Conservation (phyloP, 2,797 vertebrate species). For the Macropus fuliginosus region DNA sequence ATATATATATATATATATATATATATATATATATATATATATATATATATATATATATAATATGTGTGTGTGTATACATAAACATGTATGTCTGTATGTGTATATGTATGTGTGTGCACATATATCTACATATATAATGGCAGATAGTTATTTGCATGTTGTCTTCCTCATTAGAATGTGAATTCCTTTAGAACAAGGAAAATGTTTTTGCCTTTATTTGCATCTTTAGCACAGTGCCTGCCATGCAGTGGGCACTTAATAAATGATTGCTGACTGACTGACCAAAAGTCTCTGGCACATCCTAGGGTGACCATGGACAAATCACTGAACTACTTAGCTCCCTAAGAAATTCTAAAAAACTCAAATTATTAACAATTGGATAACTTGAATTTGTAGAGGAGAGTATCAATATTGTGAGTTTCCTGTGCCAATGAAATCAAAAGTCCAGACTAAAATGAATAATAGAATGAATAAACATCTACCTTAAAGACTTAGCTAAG, state of each 20-base stretch:
- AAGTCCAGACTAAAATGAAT: not conserved
- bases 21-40: not conserved
- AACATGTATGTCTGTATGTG: too few relatives aligned
- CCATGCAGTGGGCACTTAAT: not conserved
- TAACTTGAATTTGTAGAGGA: not conserved
- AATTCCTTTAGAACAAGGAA: not conserved
- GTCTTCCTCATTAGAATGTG: not conserved
- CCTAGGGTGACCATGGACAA: not conserved
- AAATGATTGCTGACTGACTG: not conserved
- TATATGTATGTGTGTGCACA: not conserved
- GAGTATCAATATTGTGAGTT: not conserved
- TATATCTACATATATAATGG: not conserved
- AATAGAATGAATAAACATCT: not conserved
- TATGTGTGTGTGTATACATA: too few relatives aligned
- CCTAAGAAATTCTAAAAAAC: not conserved
- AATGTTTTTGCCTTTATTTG: not conserved
- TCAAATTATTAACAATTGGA: not conserved
- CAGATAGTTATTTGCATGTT: not conserved
- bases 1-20: too few relatives aligned
- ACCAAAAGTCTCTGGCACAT: not conserved
- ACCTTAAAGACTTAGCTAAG: not conserved
- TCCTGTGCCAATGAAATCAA: not conserved
- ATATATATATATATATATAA: not conserved
- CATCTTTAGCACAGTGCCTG: not conserved
- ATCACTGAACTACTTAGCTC: not conserved